Evolutionary conservation across 2,888 invertebrate genomes (phyloP).

Genomic region (Nomada lathburiana): DNA sequence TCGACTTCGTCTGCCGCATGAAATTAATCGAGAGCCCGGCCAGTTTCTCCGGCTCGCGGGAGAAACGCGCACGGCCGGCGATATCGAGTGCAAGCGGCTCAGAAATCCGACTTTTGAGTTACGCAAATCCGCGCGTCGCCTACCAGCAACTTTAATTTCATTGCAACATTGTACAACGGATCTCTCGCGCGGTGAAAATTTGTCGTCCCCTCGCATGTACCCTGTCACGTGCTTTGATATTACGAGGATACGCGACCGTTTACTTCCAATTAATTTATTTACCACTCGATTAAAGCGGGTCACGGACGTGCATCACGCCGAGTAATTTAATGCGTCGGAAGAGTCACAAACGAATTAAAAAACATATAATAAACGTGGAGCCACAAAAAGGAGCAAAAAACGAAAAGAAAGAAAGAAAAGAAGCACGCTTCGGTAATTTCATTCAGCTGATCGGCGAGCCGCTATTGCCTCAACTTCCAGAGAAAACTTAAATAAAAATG

Average conservation of each 20-base stretch:
- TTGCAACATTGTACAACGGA: slow-evolving; percentile 25
- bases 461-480: background rate
- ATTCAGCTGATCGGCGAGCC: too few species aligned
- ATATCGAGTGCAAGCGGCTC: background rate
- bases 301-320: slow-evolving; percentile 12
- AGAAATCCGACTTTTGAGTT: slow-evolving; percentile 41
- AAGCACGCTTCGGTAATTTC: background rate
- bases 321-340: slow-evolving; percentile 22
- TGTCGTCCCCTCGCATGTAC: slow-evolving; percentile 22
- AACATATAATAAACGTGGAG: background rate
- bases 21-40: slow-evolving; percentile 50
- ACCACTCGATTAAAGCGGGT: slow-evolving; percentile 17
- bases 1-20: slow-evolving; percentile 30
- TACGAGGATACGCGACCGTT: slow-evolving; percentile 19
- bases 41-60: slow-evolving; percentile 29
- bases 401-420: background rate
- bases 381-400: too few species aligned
- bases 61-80: background rate
- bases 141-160: background rate
- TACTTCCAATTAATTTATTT: slow-evolving; percentile 44
- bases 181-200: slow-evolving; percentile 7
- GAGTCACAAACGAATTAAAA: background rate
- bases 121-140: slow-evolving; percentile 32
- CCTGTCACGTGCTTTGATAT: slow-evolving; percentile 31
- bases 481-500: too few species aligned